Base-by-base conservation (phyloP, 2,113 vertebrate genomes). In the Spilogale gracilis region DNA sequence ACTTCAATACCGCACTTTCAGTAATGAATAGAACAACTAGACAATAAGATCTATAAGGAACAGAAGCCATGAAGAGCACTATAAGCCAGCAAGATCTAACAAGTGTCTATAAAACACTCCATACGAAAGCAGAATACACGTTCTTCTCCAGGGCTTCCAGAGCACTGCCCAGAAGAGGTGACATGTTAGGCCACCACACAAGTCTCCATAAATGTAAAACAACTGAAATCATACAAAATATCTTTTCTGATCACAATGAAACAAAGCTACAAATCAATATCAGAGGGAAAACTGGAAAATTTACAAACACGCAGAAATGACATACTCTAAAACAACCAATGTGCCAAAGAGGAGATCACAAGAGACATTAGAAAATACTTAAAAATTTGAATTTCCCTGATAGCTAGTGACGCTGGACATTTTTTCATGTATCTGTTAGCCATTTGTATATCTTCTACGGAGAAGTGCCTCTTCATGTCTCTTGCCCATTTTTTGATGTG, bases 281-380 rank as follows among this genome's bases (percentile, higher is more conserved):
- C 16, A 67, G 65, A 93, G 74, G 20, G 17, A 87, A 96, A 96
- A 78, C 45, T 86, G 12, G 16, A 80, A 67, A 89, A 32, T 61
- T 52, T 38, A 67, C 25, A 78, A 60, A 43, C 32, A 58, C 43
- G 56, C 89, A 14, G 16, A 94, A 85, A 92, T 82, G 61, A 54
- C 20, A 69, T 10, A 78, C 30, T 86, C 58, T 69, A 76, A 80
- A 91, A 74, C 2, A 89, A 25, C 4, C 25, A 65, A 6, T 73
- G 58, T 20, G 6, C n/a, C 73, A 80, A 92, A 87, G 63, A 83
- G 20, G 27, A 93, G 61, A 85, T 63, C n/a, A 91, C 17, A 82
- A 79, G 56, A 30, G 17, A 95, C 95, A 71, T 79, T 48, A 54
- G 18, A 90, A 87, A 96, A 82, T 60, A 56, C 7, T 61, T 69